Evolutionary conservation across 2,888 invertebrate genomes (phyloP).

Genomic region (Congeria kusceri): DNA sequence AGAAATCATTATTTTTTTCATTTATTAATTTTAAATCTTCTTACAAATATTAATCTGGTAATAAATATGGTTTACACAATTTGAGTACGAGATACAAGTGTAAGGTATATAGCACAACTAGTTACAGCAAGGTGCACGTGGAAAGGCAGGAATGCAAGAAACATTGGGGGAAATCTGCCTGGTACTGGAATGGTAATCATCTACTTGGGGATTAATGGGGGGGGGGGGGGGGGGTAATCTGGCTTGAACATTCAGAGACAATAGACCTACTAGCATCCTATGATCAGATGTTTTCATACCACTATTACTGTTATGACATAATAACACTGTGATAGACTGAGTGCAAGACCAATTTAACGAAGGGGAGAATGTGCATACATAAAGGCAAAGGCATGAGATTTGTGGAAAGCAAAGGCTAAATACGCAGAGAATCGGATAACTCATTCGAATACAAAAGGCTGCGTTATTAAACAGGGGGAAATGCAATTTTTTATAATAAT

Average conservation of each 20-base stretch:
- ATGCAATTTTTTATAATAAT: no score
- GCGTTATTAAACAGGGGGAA: no score
- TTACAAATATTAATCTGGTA: conserved; percentile 47
- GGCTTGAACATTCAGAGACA: background rate
- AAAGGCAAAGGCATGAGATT: background rate
- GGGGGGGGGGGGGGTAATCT: background rate
- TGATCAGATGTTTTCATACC: no score
- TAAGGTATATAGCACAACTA: conserved; percentile 56
- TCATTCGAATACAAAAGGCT: no score
- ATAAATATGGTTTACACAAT: conserved; percentile 50
- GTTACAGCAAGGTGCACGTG: conserved; percentile 53
- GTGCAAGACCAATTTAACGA: background rate
- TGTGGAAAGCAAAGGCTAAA: no score
- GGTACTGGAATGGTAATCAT: background rate
- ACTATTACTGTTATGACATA: no score
- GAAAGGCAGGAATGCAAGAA: conserved; percentile 44
- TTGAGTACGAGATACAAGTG: conserved; percentile 31
- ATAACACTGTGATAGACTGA: no score
- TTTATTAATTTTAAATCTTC: conserved; percentile 57
- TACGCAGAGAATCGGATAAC: no score
- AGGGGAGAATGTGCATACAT: background rate
- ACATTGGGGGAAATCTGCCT: no score
- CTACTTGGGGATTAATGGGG: background rate
- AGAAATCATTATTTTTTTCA: conserved; percentile 28
- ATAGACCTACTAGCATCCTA: no score